A percentile compares a stretch with the other conserved stretches of the same genome.
Evolutionary conservation across 2,888 invertebrate genomes (phyloP).

Genomic region (Abrostola triplasia): DNA sequence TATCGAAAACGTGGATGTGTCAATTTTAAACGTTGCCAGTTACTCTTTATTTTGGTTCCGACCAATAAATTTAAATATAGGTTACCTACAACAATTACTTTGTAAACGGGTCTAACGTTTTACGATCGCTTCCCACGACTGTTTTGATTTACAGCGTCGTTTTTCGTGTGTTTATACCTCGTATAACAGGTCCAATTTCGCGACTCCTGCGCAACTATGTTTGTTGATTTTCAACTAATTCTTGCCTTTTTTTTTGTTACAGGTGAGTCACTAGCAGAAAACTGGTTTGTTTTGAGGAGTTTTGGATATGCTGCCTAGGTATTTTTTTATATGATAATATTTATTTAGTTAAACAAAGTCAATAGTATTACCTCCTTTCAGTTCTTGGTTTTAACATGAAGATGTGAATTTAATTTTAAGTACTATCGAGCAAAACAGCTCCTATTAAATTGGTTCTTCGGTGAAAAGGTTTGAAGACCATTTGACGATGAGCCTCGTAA

Average conservation of each 20-base stretch:
- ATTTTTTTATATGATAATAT: no score
- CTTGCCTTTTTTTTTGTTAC: conserved; percentile 61
- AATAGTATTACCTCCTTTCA: conserved; percentile 22
- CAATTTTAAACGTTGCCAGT: conserved; percentile 17
- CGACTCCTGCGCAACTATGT: conserved; percentile 31
- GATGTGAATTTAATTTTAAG: conserved; percentile 37
- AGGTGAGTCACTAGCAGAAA: conserved; percentile 60
- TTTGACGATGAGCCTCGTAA: conserved; percentile 13
- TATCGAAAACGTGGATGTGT: conserved; percentile 1
- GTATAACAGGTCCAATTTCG: conserved; percentile 40
- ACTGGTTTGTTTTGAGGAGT: conserved; percentile 12
- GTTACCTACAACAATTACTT: conserved; percentile 34
- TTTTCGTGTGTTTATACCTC: conserved; percentile 43
- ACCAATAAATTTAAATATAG: conserved; percentile 36
- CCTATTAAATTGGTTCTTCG: neutral
- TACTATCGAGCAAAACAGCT: conserved; percentile 42
- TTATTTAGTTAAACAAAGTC: no score
- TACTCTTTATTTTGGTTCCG: conserved; percentile 19
- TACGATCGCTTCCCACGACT: conserved; percentile 53
- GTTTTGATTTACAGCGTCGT: conserved; percentile 50
- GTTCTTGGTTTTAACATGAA: conserved; percentile 35
- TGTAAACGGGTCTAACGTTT: conserved; percentile 34
- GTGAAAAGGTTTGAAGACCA: conserved; percentile 8
- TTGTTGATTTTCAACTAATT: conserved; percentile 42
- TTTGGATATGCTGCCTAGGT: conserved; percentile 21